Evolutionary conservation across 2,113 vertebrate species (phyloP).

Genomic region (Chrysochloris asiatica): DNA sequence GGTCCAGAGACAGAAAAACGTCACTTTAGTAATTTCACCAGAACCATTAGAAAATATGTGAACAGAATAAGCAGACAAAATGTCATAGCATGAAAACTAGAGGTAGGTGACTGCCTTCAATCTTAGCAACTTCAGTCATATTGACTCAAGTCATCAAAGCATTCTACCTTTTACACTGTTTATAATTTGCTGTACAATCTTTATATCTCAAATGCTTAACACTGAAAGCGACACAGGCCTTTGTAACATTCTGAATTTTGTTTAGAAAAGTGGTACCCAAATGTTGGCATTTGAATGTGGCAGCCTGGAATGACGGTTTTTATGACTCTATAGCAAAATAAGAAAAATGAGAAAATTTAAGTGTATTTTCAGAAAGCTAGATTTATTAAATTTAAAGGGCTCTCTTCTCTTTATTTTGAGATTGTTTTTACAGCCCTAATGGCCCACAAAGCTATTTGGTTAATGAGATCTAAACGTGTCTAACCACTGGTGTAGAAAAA

Average conservation of each 20-base stretch:
- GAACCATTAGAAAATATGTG: background rate
- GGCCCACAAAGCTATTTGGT: constrained; percentile 2
- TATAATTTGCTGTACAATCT: constrained; percentile 35
- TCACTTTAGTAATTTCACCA: constrained; percentile 16
- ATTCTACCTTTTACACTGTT: background rate
- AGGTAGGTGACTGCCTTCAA: background rate
- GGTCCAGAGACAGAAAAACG: background rate
- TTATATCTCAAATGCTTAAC: constrained; percentile 27
- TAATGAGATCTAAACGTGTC: constrained; percentile 7
- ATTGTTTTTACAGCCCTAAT: constrained; percentile 17
- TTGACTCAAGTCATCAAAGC: background rate
- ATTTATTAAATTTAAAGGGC: constrained; percentile 7
- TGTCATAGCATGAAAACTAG: constrained; percentile 33
- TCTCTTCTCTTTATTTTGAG: constrained; percentile 19
- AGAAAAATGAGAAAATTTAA: constrained; percentile 40
- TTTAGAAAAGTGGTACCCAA: background rate
- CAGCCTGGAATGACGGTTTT: background rate
- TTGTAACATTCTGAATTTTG: background rate
- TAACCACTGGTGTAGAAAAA: background rate
- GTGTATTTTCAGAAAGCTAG: background rate
- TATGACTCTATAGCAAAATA: constrained; percentile 1
- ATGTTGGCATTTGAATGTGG: background rate
- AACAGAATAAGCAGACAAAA: constrained; percentile 12
- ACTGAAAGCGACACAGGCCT: background rate
- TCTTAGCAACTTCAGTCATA: constrained; percentile 40